Evolutionary conservation across 2,113 vertebrate species (phyloP).

Genomic region (Malurus elegans): DNA sequence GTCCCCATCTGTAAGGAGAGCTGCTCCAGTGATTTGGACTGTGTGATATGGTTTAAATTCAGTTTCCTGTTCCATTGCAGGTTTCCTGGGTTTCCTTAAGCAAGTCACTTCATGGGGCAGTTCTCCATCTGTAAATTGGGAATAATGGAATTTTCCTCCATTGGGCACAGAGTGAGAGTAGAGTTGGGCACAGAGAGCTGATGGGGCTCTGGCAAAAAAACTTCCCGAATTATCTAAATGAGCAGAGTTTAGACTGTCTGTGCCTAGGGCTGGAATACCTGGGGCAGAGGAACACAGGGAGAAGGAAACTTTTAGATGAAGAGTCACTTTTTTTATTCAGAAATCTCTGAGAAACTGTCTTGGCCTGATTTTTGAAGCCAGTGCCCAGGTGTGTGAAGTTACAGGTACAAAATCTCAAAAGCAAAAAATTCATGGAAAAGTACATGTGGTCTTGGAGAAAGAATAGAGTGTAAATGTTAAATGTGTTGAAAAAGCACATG

Average conservation of each 20-base stretch:
- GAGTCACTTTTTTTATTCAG: not conserved
- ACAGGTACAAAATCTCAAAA: not conserved
- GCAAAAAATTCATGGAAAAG: not conserved
- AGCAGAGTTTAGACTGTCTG: not conserved
- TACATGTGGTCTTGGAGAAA: not conserved
- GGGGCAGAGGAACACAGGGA: rapidly evolving
- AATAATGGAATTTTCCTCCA: not conserved
- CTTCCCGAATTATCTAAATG: not conserved
- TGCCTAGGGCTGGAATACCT: not conserved
- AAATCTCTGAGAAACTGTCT: not conserved
- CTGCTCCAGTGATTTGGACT: not conserved
- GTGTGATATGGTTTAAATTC: not conserved
- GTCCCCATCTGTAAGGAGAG: conserved; percentile 1
- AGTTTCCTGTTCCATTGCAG: not conserved
- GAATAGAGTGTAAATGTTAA: not conserved
- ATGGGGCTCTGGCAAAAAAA: not conserved
- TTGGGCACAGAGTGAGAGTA: not conserved
- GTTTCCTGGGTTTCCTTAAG: not conserved
- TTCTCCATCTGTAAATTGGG: not conserved
- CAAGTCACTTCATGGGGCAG: rapidly evolving
- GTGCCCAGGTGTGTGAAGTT: rapidly evolving
- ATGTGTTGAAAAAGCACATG: not conserved
- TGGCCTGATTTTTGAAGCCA: not conserved
- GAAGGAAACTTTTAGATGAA: not conserved
- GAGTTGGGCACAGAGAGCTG: not conserved